phyloP scores from a whole-genome alignment of 2,888 invertebrate genomes.

The Amaurobius ferox region DNA sequence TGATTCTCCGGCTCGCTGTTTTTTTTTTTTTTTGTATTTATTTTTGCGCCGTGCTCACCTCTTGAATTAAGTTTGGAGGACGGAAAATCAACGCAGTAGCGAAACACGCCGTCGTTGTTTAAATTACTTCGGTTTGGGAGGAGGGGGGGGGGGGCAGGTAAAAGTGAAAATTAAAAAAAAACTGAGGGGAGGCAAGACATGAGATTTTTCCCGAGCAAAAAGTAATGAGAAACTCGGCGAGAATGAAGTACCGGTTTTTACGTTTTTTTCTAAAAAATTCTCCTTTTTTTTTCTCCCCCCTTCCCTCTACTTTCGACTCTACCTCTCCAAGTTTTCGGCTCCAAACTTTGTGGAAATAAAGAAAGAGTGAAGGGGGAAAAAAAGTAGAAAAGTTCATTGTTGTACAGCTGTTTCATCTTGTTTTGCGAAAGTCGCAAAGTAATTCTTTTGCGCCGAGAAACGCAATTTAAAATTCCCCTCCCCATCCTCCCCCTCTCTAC shows the following conservation, averaged over 20 bases:
- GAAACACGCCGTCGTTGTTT: slow-evolving; percentile 56
- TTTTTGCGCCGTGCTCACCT: slow-evolving; percentile 1
- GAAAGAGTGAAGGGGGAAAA: not conserved
- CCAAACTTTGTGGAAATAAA: not conserved
- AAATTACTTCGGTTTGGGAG: slow-evolving; percentile 64
- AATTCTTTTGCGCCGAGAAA: slow-evolving; percentile 63
- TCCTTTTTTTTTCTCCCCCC: slow-evolving; percentile 22
- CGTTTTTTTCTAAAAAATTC: slow-evolving; percentile 15
- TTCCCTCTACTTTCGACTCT: not conserved
- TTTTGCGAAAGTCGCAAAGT: slow-evolving; percentile 53
- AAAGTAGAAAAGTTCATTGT: slow-evolving; percentile 66
- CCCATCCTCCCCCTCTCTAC: no score
- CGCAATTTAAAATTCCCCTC: slow-evolving; percentile 68
- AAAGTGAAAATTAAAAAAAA: slow-evolving; percentile 29
- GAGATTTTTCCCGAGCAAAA: slow-evolving; percentile 29
- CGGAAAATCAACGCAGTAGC: slow-evolving; percentile 59
- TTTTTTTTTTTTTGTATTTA: slow-evolving; percentile 1
- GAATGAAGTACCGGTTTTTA: slow-evolving; percentile 47
- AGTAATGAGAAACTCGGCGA: slow-evolving; percentile 66
- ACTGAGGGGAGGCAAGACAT: not conserved
- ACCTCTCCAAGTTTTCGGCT: not conserved
- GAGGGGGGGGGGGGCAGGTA: slow-evolving; percentile 16
- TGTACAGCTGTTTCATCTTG: slow-evolving; percentile 69
- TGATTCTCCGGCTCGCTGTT: not conserved
- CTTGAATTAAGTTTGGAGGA: slow-evolving; percentile 52